phyloP scores from a whole-genome alignment of 2,888 invertebrate genomes.

The Netelia virgata region DNA sequence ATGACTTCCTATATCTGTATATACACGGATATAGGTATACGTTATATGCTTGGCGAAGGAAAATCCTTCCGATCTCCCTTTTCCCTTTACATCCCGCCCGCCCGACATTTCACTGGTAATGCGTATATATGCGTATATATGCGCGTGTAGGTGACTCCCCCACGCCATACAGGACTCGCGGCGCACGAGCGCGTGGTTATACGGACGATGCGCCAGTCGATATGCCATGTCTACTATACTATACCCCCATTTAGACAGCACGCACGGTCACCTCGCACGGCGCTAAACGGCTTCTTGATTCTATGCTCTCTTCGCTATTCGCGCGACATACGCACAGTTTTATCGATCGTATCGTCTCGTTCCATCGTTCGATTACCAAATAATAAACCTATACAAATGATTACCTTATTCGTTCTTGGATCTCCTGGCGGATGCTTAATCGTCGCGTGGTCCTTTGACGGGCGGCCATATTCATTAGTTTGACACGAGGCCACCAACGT shows the following conservation, averaged over 20 bases:
- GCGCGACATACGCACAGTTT: no score
- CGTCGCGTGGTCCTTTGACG: no score
- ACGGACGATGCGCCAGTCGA: constrained; percentile 65
- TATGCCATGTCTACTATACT: constrained; percentile 48
- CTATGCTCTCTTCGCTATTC: constrained; percentile 27
- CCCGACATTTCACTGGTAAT: constrained; percentile 29
- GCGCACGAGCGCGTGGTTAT: constrained; percentile 76
- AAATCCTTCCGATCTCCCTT: constrained; percentile 10
- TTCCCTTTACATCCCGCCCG: constrained; percentile 21
- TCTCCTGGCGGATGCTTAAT: no score
- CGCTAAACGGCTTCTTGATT: background rate
- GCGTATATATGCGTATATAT: no score
- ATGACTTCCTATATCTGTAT: background rate
- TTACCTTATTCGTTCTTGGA: no score
- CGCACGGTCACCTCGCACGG: background rate
- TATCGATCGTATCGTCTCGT: no score
- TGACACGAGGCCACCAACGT: no score
- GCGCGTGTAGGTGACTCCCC: no score
- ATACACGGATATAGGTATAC: background rate
- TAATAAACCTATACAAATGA: no score
- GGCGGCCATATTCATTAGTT: no score
- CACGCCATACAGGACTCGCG: constrained; percentile 57
- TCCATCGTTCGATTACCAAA: no score
- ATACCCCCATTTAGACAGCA: constrained; percentile 74
- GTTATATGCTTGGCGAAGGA: background rate